Evolutionary conservation across 1,140 invertebrate genomes (phyloP).

Genomic region (Adelges cooleyi): DNA sequence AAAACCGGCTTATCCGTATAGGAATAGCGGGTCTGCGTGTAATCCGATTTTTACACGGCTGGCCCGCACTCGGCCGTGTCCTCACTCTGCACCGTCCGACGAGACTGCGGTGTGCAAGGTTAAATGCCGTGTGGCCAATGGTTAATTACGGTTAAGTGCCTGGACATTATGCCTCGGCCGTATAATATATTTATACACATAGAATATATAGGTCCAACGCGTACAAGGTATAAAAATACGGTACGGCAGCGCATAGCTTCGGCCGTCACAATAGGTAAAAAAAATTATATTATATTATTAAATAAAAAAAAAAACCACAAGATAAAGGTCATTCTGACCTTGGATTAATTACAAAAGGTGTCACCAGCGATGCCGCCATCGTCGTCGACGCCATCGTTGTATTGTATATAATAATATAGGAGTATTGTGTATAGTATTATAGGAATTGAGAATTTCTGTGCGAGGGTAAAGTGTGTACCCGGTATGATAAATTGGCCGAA

Average conservation of each 20-base stretch:
- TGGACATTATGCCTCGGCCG: neutral
- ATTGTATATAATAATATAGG: too few relatives aligned
- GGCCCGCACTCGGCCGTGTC: too few relatives aligned
- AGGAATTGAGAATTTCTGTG: too few relatives aligned
- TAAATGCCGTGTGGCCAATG: constrained; percentile 13
- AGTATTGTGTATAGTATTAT: too few relatives aligned
- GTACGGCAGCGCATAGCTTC: neutral
- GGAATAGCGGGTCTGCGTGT: too few relatives aligned
- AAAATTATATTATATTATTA: neutral
- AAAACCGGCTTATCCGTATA: too few relatives aligned
- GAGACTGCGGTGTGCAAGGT: neutral
- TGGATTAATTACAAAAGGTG: constrained; percentile 26
- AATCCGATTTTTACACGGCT: too few relatives aligned
- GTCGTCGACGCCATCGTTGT: too few relatives aligned
- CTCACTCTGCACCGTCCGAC: too few relatives aligned
- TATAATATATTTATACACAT: neutral
- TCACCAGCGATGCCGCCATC: neutral
- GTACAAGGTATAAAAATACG: too few relatives aligned
- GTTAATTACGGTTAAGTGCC: constrained; percentile 25
- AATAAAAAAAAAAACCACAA: neutral
- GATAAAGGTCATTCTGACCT: constrained; percentile 17
- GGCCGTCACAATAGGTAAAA: constrained; percentile 7
- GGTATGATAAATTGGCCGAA: too few relatives aligned
- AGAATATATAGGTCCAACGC: neutral
- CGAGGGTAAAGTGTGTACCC: too few relatives aligned